These are phyloP conservation scores for Baccha elongata DNA, from an alignment of 2,888 invertebrate genomes.

Conservation along the genomic window DNA sequence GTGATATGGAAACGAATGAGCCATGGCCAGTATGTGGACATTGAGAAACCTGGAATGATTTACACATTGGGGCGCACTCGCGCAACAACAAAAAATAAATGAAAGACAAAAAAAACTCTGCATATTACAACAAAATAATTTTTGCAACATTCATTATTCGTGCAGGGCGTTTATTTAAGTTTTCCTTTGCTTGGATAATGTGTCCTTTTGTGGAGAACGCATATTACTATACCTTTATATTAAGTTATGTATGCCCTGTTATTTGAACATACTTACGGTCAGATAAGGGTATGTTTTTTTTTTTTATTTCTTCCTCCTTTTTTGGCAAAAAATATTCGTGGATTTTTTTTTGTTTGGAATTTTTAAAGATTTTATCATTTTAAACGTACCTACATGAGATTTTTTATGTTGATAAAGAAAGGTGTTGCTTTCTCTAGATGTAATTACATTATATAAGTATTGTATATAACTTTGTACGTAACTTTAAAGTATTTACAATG, in stretches of 20 bases:
- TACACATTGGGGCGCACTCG: constrained; percentile 71
- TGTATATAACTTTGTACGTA: no score
- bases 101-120: constrained; percentile 38
- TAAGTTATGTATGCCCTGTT: constrained; percentile 32
- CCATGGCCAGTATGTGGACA: constrained; percentile 62
- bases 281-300: constrained; percentile 53
- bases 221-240: background rate
- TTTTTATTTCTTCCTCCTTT: constrained; percentile 12
- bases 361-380: constrained; percentile 70
- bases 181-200: constrained; percentile 23
- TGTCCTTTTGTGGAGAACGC: constrained; percentile 62
- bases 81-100: constrained; percentile 43
- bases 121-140: constrained; percentile 74
- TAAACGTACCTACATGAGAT: constrained; percentile 50
- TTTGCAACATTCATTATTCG: constrained; percentile 71
- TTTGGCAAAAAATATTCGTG: constrained; percentile 49
- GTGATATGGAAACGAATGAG: constrained; percentile 73
- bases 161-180: constrained; percentile 57
- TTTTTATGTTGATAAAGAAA: constrained; percentile 50
- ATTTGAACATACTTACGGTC: constrained; percentile 58
- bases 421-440: constrained; percentile 63
- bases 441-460: no score
- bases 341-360: constrained; percentile 49
- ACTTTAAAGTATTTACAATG: no score
- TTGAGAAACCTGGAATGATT: constrained; percentile 68